phyloP scores from a whole-genome alignment of 2,888 invertebrate species.

The Pomacea canaliculata region DNA sequence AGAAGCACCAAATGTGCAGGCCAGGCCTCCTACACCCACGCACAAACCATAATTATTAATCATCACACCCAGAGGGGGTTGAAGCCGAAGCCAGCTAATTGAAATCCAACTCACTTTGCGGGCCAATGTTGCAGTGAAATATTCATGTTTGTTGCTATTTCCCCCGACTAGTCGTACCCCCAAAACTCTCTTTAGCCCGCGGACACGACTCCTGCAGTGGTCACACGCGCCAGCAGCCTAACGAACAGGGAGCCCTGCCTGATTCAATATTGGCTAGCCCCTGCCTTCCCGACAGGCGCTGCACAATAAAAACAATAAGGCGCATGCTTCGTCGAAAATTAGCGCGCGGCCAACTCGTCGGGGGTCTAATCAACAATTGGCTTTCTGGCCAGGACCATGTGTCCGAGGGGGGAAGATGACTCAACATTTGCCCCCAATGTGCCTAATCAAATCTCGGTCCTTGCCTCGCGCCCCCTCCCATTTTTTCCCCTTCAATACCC shows the following conservation, averaged over 20 bases:
- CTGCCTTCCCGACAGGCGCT: not conserved
- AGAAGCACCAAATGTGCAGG: too few relatives aligned
- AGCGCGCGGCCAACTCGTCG: conserved; percentile 7
- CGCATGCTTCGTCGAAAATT: conserved; percentile 11
- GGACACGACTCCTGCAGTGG: too few relatives aligned
- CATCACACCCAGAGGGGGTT: too few relatives aligned
- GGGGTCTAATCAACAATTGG: conserved; percentile 20
- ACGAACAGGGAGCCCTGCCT: not conserved
- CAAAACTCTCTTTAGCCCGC: too few relatives aligned
- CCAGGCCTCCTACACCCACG: too few relatives aligned
- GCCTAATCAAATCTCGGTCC: conserved; percentile 10
- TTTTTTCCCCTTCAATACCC: not conserved
- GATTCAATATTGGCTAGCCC: conserved; percentile 4
- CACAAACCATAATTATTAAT: too few relatives aligned
- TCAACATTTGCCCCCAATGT: conserved; percentile 17
- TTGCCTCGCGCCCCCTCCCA: not conserved
- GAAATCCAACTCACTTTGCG: too few relatives aligned
- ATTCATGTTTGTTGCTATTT: too few relatives aligned
- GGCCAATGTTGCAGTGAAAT: too few relatives aligned
- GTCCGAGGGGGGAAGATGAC: conserved; percentile 18
- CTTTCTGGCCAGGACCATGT: conserved; percentile 19
- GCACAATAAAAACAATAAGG: not conserved
- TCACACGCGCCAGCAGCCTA: too few relatives aligned
- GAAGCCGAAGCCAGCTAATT: too few relatives aligned
- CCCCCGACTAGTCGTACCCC: too few relatives aligned